A percentile compares a stretch with the other conserved stretches of the same genome.
Conservation (phyloP, 2,797 vertebrate genomes). For the Simalia tracyae region DNA sequence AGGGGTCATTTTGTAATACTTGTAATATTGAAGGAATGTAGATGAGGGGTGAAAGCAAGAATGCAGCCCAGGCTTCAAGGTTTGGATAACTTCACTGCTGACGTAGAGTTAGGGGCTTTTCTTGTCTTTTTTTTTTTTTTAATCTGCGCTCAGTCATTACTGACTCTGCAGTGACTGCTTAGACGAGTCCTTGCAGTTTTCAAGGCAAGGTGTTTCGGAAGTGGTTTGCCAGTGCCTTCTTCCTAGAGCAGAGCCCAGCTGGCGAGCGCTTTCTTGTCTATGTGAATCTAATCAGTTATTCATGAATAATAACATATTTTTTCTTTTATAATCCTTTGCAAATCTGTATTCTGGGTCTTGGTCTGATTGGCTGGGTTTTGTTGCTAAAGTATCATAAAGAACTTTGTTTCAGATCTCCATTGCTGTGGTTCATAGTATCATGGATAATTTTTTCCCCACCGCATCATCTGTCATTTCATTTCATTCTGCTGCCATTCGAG, state of each 20-base stretch:
- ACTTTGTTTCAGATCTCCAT: not conserved
- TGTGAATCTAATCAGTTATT: not conserved
- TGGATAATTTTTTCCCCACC: not conserved
- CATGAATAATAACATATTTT: not conserved
- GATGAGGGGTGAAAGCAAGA: not conserved
- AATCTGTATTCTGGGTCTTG: not conserved
- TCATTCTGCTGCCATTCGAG: constrained; percentile 28
- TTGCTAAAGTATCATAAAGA: not conserved
- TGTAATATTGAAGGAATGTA: not conserved
- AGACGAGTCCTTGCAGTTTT: too few species aligned
- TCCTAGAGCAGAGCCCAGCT: too few species aligned
- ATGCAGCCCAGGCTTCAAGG: not conserved
- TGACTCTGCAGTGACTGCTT: too few species aligned
- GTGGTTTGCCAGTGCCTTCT: too few species aligned
- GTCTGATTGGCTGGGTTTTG: not conserved
- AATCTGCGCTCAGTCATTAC: too few species aligned
- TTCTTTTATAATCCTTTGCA: not conserved
- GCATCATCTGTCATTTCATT: constrained; percentile 17
- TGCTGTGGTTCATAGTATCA: not conserved
- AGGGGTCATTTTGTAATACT: not conserved
- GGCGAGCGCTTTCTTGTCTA: not conserved
- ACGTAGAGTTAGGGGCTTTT: not conserved
- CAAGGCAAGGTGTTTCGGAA: too few species aligned
- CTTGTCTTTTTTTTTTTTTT: too few species aligned
- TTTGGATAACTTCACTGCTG: not conserved